These are phyloP conservation scores for Platyscelio sp. DNA, from an alignment of 2,888 invertebrate species.

Conservation along the genomic window DNA sequence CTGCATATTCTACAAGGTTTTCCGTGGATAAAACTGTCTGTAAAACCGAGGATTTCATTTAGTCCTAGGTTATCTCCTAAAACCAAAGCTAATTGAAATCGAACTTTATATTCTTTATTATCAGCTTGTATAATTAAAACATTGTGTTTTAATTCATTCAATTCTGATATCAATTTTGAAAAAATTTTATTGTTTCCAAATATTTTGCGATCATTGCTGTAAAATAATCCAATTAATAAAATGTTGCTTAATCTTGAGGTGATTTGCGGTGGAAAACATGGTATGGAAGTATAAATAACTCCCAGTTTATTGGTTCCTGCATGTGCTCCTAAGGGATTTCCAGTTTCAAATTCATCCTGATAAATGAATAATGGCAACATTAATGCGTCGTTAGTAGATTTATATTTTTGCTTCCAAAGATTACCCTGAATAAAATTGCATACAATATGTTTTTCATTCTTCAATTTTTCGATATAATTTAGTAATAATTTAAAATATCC, in stretches of 20 bases:
- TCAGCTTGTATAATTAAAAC: constrained; percentile 14
- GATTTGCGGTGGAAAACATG: constrained; percentile 26
- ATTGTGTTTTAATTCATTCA: constrained; percentile 18
- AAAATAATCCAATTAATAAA: constrained; percentile 36
- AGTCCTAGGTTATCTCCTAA: constrained; percentile 25
- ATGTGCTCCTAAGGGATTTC: constrained; percentile 15
- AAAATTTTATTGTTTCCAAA: constrained; percentile 28
- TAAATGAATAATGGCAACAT: constrained; percentile 43
- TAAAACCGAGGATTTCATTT: constrained; percentile 33
- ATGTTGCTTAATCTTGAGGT: constrained; percentile 26
- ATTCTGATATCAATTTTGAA: constrained; percentile 21
- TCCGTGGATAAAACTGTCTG: background rate
- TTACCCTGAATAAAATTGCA: constrained; percentile 35
- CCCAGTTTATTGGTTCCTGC: constrained; percentile 16
- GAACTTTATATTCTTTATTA: constrained; percentile 2
- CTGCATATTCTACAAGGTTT: constrained; percentile 37
- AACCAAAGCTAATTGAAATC: constrained; percentile 21
- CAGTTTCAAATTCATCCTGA: constrained; percentile 21
- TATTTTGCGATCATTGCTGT: constrained; percentile 34
- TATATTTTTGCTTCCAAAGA: constrained; percentile 27
- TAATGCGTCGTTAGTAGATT: constrained; percentile 1
- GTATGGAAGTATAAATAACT: background rate
- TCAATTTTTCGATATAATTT: constrained; percentile 28
- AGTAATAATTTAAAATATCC: constrained; percentile 17
- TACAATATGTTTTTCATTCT: constrained; percentile 21